Evolutionary conservation across 2,797 vertebrate species (phyloP).

Genomic region (Delichon dasypus): DNA sequence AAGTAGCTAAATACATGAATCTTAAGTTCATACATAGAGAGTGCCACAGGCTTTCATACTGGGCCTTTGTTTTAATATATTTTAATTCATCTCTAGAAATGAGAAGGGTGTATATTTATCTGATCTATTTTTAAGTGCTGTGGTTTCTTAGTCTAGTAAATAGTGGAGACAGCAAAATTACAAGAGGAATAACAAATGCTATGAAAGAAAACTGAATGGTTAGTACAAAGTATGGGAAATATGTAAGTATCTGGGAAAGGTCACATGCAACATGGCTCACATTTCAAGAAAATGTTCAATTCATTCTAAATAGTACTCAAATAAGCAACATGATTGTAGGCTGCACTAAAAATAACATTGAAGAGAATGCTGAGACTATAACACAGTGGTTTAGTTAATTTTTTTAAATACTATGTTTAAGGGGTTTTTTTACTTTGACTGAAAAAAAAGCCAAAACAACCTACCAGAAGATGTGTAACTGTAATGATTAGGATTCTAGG

Average conservation of each 20-base stretch:
- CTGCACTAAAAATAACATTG: not conserved
- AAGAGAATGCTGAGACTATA: not conserved
- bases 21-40: not conserved
- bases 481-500: not conserved
- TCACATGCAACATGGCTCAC: not conserved
- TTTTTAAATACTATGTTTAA: not conserved
- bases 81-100: not conserved
- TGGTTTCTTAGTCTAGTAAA: not conserved
- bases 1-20: not conserved
- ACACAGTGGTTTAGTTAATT: not conserved
- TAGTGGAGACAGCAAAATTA: not conserved
- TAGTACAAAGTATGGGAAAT: conserved; percentile 6
- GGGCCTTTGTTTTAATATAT: not conserved
- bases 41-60: not conserved
- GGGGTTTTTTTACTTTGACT: not conserved
- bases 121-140: not conserved
- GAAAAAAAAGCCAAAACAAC: not conserved
- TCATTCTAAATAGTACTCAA: not conserved
- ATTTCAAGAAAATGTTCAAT: conserved; percentile 1
- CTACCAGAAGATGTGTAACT: not conserved
- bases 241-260: conserved; percentile 9
- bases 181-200: not conserved
- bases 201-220: not conserved
- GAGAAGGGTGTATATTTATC: not conserved
- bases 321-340: not conserved